A percentile compares a stretch with the other conserved stretches of the same genome.
Conservation (phyloP, 1,140 invertebrate species). For the Papilio machaon region DNA sequence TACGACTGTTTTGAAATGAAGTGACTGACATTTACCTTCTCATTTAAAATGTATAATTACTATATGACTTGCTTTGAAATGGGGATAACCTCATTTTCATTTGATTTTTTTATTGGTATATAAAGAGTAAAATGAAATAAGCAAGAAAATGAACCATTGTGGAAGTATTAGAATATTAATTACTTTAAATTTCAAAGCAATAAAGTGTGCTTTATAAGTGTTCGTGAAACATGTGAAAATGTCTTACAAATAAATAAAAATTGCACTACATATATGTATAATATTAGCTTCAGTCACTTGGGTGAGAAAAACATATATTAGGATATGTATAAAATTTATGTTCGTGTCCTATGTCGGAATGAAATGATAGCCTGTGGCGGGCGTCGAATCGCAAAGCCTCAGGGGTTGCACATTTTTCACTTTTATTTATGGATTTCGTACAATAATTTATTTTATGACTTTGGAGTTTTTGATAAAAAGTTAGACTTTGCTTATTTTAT, state of each 20-base stretch:
- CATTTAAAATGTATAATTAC: not conserved
- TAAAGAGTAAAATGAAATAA: not conserved
- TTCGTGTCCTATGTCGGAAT: constrained; percentile 56
- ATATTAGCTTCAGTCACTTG: not conserved
- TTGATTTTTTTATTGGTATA: too few relatives aligned
- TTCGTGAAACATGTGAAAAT: not conserved
- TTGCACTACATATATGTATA: not conserved
- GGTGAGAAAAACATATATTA: constrained; percentile 37
- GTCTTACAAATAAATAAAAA: not conserved
- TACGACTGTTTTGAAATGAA: not conserved
- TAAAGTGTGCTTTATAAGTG: too few relatives aligned
- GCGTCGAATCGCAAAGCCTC: constrained; percentile 39
- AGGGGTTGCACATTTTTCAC: constrained; percentile 29
- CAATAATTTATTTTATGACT: constrained; percentile 2
- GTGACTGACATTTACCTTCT: not conserved
- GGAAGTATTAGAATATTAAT: not conserved
- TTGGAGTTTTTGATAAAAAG: not conserved
- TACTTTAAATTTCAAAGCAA: not conserved
- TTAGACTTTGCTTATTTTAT: not conserved
- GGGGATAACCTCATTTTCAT: not conserved
- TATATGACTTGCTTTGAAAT: not conserved
- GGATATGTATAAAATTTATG: constrained; percentile 67
- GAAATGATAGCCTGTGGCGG: constrained; percentile 55
- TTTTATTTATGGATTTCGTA: constrained; percentile 26
- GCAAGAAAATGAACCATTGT: too few relatives aligned